A percentile compares a stretch with the other conserved stretches of the same genome.
phyloP scores from a whole-genome alignment of 2,113 vertebrate genomes.

The Montifringilla adamsi region DNA sequence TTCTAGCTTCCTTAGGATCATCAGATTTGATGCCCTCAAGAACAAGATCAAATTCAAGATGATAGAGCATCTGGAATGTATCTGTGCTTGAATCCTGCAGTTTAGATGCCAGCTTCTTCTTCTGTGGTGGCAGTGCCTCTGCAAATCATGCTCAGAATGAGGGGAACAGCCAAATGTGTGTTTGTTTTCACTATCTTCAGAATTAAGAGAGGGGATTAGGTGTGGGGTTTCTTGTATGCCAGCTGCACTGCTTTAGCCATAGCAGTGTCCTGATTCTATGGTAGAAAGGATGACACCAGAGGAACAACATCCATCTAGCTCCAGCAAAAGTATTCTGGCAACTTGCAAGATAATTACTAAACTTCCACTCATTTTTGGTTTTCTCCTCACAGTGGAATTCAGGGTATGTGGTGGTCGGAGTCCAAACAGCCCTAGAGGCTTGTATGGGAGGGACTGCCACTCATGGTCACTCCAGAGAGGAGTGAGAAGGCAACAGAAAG shows the following conservation, averaged over 20 bases:
- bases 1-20: neutral
- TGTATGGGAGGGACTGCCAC: neutral
- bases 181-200: neutral
- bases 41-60: neutral
- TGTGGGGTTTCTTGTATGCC: neutral
- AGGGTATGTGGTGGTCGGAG: neutral
- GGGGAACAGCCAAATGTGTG: neutral
- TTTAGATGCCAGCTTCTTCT: conserved; percentile 4
- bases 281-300: neutral
- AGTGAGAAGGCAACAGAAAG: neutral
- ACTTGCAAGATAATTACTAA: neutral
- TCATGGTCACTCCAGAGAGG: neutral
- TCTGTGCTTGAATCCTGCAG: neutral
- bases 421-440: neutral
- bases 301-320: neutral
- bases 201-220: neutral
- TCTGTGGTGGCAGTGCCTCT: neutral
- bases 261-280: neutral
- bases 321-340: conserved; percentile 2
- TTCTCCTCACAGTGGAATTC: conserved; percentile 13
- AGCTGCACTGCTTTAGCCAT: neutral
- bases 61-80: neutral
- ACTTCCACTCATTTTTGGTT: neutral
- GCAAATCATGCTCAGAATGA: neutral
- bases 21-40: neutral